Conservation (phyloP, 2,113 vertebrate species). For the Hippocampus comes region DNA sequence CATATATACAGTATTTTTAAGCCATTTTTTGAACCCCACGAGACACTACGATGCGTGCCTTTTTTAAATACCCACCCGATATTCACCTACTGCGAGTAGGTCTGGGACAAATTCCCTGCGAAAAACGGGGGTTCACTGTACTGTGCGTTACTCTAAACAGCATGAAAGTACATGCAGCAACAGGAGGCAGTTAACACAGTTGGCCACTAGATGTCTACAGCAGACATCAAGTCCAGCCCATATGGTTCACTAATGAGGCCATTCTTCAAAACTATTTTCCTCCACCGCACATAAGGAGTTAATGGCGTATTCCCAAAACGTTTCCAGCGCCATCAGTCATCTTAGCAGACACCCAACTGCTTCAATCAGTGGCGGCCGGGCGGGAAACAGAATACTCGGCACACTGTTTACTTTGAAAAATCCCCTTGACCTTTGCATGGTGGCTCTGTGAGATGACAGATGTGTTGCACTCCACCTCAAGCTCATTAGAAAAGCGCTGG, state of each 20-base stretch:
- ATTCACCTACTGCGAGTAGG: no score
- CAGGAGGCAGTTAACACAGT: constrained; percentile 31
- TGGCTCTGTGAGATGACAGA: constrained; percentile 52
- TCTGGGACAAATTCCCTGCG: neutral
- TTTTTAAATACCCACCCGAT: no score
- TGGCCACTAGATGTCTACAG: constrained; percentile 64
- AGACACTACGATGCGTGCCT: no score
- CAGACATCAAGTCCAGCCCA: constrained; percentile 21
- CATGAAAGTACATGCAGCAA: no score
- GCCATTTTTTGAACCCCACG: no score
- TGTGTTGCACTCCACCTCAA: constrained; percentile 28
- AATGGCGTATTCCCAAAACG: constrained; percentile 49
- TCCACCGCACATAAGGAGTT: constrained; percentile 36
- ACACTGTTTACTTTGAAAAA: constrained; percentile 45
- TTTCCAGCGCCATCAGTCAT: constrained; percentile 47
- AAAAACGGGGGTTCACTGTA: neutral
- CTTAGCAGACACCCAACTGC: constrained; percentile 38
- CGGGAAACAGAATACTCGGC: constrained; percentile 24
- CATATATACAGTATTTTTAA: neutral
- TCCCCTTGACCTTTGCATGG: constrained; percentile 60
- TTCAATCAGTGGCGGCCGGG: constrained; percentile 34
- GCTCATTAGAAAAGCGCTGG: neutral
- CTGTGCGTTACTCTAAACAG: neutral
- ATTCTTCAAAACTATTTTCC: constrained; percentile 15
- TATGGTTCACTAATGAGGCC: neutral